phyloP scores from a whole-genome alignment of 2,888 invertebrate species.

The Mesochorus sp. region DNA sequence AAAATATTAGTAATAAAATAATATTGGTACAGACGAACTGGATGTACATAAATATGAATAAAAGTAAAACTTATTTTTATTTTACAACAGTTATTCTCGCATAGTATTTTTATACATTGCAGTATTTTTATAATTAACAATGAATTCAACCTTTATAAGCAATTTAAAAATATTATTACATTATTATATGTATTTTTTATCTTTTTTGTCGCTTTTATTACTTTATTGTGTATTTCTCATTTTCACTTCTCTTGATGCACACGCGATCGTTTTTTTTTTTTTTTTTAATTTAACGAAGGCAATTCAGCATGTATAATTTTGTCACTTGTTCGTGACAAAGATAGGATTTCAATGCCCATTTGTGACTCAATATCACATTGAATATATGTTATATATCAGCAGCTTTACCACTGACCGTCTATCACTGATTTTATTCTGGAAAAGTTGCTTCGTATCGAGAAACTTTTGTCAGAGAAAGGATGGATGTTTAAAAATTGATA shows the following conservation, averaged over 20 bases:
- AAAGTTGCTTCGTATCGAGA: constrained; percentile 6
- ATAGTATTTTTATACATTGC: no score
- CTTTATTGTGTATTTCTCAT: not conserved
- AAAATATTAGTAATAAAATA: no score
- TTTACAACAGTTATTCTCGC: not conserved
- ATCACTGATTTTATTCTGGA: not conserved
- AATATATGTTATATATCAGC: no score
- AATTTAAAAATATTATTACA: no score
- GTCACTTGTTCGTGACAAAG: not conserved
- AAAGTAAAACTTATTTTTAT: not conserved
- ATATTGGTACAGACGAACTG: no score
- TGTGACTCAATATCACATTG: no score
- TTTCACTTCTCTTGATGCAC: not conserved
- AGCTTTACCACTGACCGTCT: no score
- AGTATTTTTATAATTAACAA: no score
- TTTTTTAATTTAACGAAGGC: not conserved
- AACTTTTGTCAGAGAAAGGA: not conserved
- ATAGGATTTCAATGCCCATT: no score
- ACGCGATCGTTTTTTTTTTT: not conserved
- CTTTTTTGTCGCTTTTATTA: not conserved
- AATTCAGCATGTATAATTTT: not conserved
- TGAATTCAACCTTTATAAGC: no score
- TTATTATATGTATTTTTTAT: not conserved
- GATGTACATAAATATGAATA: not conserved
- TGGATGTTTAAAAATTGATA: constrained; percentile 11